Evolutionary conservation across 1,140 invertebrate species (phyloP).

Genomic region (Heliconius hermathena): DNA sequence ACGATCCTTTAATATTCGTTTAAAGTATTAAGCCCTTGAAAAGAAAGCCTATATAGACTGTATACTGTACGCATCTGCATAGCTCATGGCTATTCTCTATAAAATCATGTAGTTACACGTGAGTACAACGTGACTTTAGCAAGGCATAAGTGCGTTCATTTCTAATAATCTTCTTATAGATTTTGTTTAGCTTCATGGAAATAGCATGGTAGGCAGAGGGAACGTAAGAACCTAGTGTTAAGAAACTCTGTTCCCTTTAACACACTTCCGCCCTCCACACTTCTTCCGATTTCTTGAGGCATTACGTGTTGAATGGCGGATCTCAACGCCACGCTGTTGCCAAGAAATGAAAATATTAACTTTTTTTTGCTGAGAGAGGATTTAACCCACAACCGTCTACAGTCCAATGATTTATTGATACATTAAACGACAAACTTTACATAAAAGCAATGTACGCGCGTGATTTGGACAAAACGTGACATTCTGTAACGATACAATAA

Average conservation of each 20-base stretch:
- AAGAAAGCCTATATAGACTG: background rate
- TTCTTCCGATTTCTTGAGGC: too few relatives aligned
- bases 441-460: background rate
- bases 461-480: background rate
- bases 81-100: background rate
- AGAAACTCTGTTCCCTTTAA: too few relatives aligned
- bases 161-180: background rate
- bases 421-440: background rate
- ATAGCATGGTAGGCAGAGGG: too few relatives aligned
- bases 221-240: too few relatives aligned
- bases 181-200: background rate
- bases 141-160: background rate
- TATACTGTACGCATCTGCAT: too few relatives aligned
- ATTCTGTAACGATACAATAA: slow-evolving; percentile 8
- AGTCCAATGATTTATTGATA: background rate
- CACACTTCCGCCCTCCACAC: too few relatives aligned
- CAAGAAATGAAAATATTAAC: too few relatives aligned
- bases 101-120: background rate
- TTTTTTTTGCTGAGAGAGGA: too few relatives aligned
- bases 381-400: background rate
- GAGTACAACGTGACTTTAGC: background rate
- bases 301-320: too few relatives aligned
- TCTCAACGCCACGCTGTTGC: too few relatives aligned
- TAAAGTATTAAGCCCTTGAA: background rate
- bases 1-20: background rate